Percentiles rank a stretch among this genome's conserved stretches.
These are phyloP conservation scores for Cochlearius cochlearius DNA, from an alignment of 2,113 vertebrate genomes.

Conservation along the genomic window DNA sequence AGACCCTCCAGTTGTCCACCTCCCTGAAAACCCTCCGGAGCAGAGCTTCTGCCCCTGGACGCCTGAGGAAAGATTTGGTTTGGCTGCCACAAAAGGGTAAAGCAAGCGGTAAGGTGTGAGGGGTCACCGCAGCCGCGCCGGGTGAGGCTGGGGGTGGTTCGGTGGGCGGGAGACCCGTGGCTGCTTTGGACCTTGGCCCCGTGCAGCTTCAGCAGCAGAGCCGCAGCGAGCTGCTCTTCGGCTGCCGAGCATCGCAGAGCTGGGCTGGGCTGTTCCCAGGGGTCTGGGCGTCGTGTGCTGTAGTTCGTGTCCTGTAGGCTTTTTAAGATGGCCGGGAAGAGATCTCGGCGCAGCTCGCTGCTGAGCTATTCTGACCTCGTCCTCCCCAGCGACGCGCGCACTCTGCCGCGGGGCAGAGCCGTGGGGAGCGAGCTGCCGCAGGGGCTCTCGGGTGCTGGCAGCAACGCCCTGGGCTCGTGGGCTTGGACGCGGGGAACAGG, in stretches of 20 bases:
- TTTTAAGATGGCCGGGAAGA: neutral
- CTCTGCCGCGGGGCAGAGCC: accelerated
- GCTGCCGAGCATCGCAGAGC: neutral
- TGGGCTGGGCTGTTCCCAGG: neutral
- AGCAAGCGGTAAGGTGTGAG: neutral
- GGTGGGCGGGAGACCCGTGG: accelerated
- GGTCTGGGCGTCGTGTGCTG: accelerated
- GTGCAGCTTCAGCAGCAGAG: neutral
- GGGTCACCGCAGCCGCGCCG: neutral
- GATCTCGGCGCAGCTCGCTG: neutral
- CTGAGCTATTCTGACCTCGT: neutral
- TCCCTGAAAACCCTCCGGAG: neutral
- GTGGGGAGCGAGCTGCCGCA: neutral
- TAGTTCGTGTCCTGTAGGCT: neutral
- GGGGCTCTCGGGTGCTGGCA: accelerated
- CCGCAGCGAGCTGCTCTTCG: neutral
- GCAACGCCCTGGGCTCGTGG: neutral
- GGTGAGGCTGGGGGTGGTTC: neutral
- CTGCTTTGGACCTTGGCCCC: neutral
- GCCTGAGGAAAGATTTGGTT: neutral
- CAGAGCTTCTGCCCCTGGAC: neutral
- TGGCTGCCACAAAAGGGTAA: neutral
- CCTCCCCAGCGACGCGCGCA: neutral
- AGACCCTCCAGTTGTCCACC: neutral
- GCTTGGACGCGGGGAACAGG: accelerated